phyloP scores from a whole-genome alignment of 1,140 invertebrate species.

The Papilio helenus region DNA sequence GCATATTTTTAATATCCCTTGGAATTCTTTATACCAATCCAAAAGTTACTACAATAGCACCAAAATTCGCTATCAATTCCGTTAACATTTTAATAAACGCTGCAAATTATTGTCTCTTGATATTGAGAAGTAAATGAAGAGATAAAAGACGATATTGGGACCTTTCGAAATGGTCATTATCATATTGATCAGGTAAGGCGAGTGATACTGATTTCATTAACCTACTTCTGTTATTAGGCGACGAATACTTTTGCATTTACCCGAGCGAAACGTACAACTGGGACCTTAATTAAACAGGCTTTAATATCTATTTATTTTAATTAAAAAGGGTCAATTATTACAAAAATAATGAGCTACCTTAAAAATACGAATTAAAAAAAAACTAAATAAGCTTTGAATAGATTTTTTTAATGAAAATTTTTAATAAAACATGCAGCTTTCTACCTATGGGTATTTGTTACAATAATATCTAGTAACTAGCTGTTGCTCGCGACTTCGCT shows the following conservation, averaged over 20 bases:
- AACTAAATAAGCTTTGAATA: too few relatives aligned
- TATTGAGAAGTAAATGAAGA: conserved; percentile 1
- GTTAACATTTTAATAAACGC: not conserved
- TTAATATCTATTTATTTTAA: not conserved
- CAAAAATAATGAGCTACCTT: not conserved
- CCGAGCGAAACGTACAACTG: not conserved
- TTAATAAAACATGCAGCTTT: too few relatives aligned
- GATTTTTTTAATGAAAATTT: too few relatives aligned
- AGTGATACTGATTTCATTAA: not conserved
- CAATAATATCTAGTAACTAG: too few relatives aligned
- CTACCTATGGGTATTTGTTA: too few relatives aligned
- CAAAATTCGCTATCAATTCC: too few relatives aligned
- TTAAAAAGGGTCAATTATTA: not conserved
- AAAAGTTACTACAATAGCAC: too few relatives aligned
- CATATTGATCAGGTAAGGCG: not conserved
- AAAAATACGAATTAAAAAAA: not conserved
- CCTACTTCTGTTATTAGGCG: not conserved
- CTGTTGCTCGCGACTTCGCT: too few relatives aligned
- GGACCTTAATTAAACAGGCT: not conserved
- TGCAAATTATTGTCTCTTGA: not conserved
- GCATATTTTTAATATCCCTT: too few relatives aligned
- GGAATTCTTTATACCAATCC: too few relatives aligned
- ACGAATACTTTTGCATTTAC: not conserved
- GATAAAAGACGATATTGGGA: not conserved
- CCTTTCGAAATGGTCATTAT: not conserved